Conservation (phyloP, 2,888 invertebrate species). For the Hydrotaea diabolus region DNA sequence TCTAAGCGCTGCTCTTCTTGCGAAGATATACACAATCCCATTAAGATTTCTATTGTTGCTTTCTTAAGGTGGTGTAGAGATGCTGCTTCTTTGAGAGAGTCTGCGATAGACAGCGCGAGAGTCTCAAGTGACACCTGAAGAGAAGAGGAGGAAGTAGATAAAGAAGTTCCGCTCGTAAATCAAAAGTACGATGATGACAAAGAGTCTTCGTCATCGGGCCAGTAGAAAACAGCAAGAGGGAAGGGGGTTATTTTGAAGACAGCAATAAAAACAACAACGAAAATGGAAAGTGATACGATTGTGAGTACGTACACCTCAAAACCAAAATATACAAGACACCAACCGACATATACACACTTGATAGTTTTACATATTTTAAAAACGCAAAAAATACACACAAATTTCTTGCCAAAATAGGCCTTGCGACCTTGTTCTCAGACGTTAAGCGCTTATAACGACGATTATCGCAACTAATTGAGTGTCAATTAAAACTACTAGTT, state of each 20-base stretch:
- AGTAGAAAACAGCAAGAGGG: background rate
- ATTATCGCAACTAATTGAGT: conserved; percentile 14
- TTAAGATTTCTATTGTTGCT: too few relatives aligned
- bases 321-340: too few relatives aligned
- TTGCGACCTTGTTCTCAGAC: conserved; percentile 50
- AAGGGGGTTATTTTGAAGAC: background rate
- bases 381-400: background rate
- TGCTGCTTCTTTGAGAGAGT: background rate
- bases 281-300: conserved; percentile 58
- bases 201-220: too few relatives aligned
- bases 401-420: conserved; percentile 37
- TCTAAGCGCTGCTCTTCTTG: too few relatives aligned
- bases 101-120: background rate
- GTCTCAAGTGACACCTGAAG: background rate
- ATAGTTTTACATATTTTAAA: too few relatives aligned
- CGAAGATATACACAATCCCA: too few relatives aligned
- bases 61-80: too few relatives aligned
- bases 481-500: conserved; percentile 12
- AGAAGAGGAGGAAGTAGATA: conserved; percentile 20
- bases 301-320: background rate
- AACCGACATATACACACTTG: too few relatives aligned
- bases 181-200: background rate
- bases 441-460: conserved; percentile 10
- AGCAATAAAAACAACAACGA: conserved; percentile 38
- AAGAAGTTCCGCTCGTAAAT: conserved; percentile 16